Evolutionary conservation across 2,797 vertebrate genomes (phyloP).

Genomic region (Poecilia wingei): DNA sequence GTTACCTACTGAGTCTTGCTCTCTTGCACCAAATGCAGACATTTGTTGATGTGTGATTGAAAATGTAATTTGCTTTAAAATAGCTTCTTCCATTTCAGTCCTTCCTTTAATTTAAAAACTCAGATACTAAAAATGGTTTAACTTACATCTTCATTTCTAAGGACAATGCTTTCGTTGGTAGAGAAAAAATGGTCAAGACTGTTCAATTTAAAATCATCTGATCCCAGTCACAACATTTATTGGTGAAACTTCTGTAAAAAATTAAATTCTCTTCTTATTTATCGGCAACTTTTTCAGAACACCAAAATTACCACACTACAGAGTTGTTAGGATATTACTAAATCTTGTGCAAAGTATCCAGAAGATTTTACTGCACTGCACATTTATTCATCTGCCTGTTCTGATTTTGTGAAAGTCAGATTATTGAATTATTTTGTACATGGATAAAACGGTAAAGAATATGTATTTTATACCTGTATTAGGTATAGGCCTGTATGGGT

Average conservation of each 20-base stretch:
- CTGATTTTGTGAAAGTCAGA: neutral
- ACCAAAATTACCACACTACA: neutral
- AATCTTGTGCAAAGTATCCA: neutral
- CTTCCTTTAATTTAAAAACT: neutral
- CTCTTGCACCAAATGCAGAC: neutral
- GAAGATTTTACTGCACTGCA: neutral
- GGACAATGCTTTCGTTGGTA: neutral
- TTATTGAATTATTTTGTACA: constrained; percentile 1
- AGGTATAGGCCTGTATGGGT: neutral
- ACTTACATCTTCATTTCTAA: neutral
- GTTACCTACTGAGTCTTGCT: neutral
- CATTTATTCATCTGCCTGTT: neutral
- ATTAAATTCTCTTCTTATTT: neutral
- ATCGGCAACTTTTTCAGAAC: neutral
- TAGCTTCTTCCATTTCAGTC: neutral
- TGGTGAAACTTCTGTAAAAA: neutral
- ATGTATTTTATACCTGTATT: constrained; percentile 25
- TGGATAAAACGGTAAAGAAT: constrained; percentile 35
- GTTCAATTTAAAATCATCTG: neutral
- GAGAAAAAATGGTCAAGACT: neutral
- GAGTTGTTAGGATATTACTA: neutral
- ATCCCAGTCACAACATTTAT: neutral
- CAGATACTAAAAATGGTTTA: neutral
- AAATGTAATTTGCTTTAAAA: neutral
- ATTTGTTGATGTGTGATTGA: neutral